Evolutionary conservation across 2,113 vertebrate species (phyloP), one percentile per base, ranked within the genome.

Genomic region (Bungarus multicinctus): DNA sequence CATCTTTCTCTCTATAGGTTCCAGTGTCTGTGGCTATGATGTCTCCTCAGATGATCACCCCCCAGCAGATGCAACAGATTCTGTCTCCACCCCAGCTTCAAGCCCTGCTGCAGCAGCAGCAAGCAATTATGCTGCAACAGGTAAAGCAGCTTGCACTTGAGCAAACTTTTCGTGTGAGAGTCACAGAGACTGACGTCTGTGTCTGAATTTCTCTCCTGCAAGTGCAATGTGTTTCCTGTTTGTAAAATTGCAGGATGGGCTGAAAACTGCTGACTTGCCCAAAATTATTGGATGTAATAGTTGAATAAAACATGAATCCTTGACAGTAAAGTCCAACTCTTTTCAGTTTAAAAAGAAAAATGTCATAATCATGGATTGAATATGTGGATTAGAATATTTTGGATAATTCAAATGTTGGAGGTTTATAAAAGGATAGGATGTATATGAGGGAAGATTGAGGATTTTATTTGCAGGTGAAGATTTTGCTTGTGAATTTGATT

Each of bases 41-140:
- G 99, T 99, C 99, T 69, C 99, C 99, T 0, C 99, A 99, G 98
- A 99, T 99, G 99, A 99, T 99, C 95, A 99, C 99, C 5, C 99
- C 99, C 2, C 99, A 99, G 96, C 99, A 99, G 96, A 99, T 99
- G 99, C 99, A 99, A 97, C 99, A 99, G 98, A 99, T 99, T 97
- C 98, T 99, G 96, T 99, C 99, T 0, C 99, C 99, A 0, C 98
- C 98, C 7, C 99, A 99, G 97, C 98, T 99, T 50, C 99, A 99
- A 97, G 99, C 99, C 45, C 97, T 99, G 95, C 98, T 99, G 93
- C 99, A 99, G 96, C 99, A 99, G 97, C 99, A 99, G 92, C 99
- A 99, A 95, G 99, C 99, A 0, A 98, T 99, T 94, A 99, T 99
- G 99, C 98, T 99, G 93, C 99, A 99, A 96, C 99, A 99, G 99